Evolutionary conservation across 1,140 invertebrate genomes (phyloP).

Genomic region (Scaptodrosophila lebanonensis): DNA sequence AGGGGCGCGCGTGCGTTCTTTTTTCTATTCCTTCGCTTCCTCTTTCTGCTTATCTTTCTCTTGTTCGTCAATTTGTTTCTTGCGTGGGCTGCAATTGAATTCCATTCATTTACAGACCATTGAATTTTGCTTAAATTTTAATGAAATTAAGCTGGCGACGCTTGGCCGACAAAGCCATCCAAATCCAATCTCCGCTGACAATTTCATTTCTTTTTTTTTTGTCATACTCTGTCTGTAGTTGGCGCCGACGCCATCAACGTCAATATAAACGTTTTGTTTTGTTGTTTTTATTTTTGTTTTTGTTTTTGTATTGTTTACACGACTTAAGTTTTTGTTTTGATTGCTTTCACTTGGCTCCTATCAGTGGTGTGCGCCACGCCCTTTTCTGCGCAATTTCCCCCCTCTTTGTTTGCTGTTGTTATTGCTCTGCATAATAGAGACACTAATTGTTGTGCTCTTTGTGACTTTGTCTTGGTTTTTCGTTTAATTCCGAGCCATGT

Average conservation of each 20-base stretch:
- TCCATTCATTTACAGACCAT: constrained; percentile 53
- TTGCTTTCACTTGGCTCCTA: too few species aligned
- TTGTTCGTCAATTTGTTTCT: constrained; percentile 43
- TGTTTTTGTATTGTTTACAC: constrained; percentile 46
- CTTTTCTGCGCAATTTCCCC: constrained; percentile 7
- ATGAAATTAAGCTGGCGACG: too few species aligned
- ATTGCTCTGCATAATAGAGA: too few species aligned
- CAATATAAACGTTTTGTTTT: constrained; percentile 50
- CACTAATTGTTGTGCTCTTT: too few species aligned
- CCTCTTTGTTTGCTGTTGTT: constrained; percentile 1
- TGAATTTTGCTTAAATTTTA: constrained; percentile 66
- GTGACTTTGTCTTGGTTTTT: too few species aligned
- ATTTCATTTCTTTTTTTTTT: constrained; percentile 10
- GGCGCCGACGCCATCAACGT: constrained; percentile 36
- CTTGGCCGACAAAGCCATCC: too few species aligned
- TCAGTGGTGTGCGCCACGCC: too few species aligned
- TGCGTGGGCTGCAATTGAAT: constrained; percentile 26
- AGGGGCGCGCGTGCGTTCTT: too few species aligned
- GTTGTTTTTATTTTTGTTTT: constrained; percentile 15
- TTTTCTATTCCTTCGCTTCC: constrained; percentile 23
- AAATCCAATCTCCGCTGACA: constrained; percentile 26
- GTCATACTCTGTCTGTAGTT: too few species aligned
- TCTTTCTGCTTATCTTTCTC: constrained; percentile 47
- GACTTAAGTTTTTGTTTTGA: constrained; percentile 41
- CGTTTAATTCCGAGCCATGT: too few species aligned